Evolutionary conservation across 2,888 invertebrate species (phyloP).

Genomic region (Nemurella pictetii): DNA sequence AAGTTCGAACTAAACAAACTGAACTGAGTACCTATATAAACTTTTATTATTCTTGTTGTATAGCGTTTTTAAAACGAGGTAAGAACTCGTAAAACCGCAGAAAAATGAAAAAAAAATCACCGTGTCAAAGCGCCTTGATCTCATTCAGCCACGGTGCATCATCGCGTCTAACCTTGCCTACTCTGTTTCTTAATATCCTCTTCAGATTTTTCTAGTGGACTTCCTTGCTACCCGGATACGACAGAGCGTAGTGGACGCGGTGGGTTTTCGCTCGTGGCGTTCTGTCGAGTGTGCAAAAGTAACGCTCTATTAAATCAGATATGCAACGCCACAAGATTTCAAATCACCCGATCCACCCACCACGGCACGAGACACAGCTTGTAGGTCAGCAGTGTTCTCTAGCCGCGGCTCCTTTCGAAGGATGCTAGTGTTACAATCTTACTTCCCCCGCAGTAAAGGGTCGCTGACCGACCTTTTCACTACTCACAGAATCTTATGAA

Average conservation of each 20-base stretch:
- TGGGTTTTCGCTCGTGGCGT: neutral
- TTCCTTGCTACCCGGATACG: neutral
- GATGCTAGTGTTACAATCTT: constrained; percentile 25
- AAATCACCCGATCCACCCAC: constrained; percentile 9
- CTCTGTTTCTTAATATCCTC: too few relatives aligned
- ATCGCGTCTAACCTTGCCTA: too few relatives aligned
- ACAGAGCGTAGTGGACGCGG: neutral
- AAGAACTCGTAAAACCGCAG: too few relatives aligned
- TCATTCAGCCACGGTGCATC: too few relatives aligned
- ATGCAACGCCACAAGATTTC: neutral
- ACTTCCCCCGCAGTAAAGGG: neutral
- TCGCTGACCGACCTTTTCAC: constrained; percentile 11
- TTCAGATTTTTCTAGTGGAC: too few relatives aligned
- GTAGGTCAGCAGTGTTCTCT: constrained; percentile 24
- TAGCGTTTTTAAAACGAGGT: too few relatives aligned
- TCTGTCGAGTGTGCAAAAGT: neutral
- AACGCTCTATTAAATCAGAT: constrained; percentile 27
- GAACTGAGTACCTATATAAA: too few relatives aligned
- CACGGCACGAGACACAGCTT: neutral
- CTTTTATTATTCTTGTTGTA: too few relatives aligned
- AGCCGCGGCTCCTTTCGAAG: neutral
- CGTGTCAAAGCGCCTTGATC: too few relatives aligned
- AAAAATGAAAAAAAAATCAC: too few relatives aligned
- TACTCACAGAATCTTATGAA: neutral
- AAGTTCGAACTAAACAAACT: too few relatives aligned